A percentile compares a stretch with the other conserved stretches of the same genome.
Conservation (phyloP, 2,797 vertebrate species). For the Gouania willdenowi region DNA sequence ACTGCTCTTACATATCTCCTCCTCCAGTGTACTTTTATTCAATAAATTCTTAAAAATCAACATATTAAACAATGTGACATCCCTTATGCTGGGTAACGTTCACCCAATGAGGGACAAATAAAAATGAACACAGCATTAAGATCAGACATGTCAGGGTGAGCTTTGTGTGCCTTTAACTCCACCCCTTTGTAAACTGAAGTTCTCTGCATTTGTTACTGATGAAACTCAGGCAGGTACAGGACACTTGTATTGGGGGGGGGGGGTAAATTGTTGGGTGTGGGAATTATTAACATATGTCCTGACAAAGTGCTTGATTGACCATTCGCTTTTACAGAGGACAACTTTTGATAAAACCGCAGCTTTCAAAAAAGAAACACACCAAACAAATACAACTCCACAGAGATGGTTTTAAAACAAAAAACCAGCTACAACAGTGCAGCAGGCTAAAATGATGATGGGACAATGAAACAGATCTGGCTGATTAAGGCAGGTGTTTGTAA, state of each 20-base stretch:
- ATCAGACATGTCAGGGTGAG: constrained; percentile 58
- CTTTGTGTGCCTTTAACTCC: constrained; percentile 56
- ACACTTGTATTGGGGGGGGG: constrained; percentile 20
- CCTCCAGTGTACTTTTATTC: constrained; percentile 78
- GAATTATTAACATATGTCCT: constrained; percentile 44
- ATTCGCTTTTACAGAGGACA: constrained; percentile 66
- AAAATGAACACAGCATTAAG: constrained; percentile 65
- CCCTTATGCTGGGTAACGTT: constrained; percentile 63
- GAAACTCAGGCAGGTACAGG: constrained; percentile 55
- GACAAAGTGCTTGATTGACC: constrained; percentile 80
- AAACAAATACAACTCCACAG: constrained; percentile 59
- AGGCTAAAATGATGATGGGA: constrained; percentile 61
- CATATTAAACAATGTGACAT: constrained; percentile 56
- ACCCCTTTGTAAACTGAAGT: constrained; percentile 69
- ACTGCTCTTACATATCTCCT: constrained; percentile 73
- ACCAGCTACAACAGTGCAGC: constrained; percentile 46
- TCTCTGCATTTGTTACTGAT: constrained; percentile 44
- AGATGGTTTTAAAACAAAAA: constrained; percentile 38
- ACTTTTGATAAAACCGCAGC: constrained; percentile 59
- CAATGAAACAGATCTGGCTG: constrained; percentile 58
- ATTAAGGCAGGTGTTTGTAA: constrained; percentile 79
- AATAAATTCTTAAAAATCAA: constrained; percentile 59
- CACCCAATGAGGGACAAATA: constrained; percentile 55
- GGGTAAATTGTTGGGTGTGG: constrained; percentile 35
- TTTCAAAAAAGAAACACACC: constrained; percentile 43